These are phyloP conservation scores for Zoanthus sociatus DNA, from an alignment of 92 coral and sea anemone species.

Conservation along the genomic window DNA sequence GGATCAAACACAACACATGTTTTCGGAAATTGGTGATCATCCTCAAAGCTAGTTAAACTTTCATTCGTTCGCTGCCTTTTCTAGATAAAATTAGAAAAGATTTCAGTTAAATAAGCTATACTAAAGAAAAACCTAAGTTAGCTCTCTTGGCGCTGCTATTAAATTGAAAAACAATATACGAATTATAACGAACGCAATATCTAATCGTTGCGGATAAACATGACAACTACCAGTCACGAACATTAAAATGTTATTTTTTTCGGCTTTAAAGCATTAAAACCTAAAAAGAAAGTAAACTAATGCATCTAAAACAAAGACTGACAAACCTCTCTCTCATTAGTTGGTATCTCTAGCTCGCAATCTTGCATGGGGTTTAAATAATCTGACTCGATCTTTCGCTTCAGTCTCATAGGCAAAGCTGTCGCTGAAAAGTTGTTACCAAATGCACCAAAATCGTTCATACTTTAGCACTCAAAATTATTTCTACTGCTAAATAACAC, in stretches of 20 bases:
- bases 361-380: slow-evolving; percentile 3
- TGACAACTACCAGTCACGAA: neutral
- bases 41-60: neutral
- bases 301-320: neutral
- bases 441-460: slow-evolving; percentile 16
- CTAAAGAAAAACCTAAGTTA: too few relatives aligned
- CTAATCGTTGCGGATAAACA: too few relatives aligned
- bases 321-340: slow-evolving; percentile 33
- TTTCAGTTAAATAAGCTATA: neutral
- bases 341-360: slow-evolving; percentile 5
- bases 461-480: neutral
- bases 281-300: neutral
- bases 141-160: too few relatives aligned
- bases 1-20: slow-evolving; percentile 30
- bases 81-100: slow-evolving; percentile 3
- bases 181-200: too few relatives aligned
- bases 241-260: neutral
- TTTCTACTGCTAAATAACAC: neutral
- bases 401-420: neutral
- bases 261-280: neutral
- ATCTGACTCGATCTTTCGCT: slow-evolving; percentile 32
- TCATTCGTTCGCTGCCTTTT: slow-evolving; percentile 27
- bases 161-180: too few relatives aligned
- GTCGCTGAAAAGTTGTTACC: slow-evolving; percentile 28
- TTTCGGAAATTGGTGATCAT: neutral